phyloP scores from a whole-genome alignment of 2,113 vertebrate species.

The Grammomys dolichurus region DNA sequence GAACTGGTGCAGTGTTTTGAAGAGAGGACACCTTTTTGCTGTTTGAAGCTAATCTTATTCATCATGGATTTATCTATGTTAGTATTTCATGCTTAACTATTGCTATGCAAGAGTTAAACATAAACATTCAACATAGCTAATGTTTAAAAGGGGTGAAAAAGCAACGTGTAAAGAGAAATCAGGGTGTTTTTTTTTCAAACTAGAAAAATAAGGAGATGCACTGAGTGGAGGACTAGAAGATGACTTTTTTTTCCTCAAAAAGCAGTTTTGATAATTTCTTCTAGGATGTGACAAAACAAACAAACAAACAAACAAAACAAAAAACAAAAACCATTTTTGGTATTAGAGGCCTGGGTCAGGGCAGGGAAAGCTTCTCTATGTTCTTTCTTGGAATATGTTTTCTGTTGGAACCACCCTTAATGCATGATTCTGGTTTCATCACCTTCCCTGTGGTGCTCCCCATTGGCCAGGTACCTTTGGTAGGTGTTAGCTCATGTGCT shows the following conservation, averaged over 20 bases:
- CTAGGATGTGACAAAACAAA: not conserved
- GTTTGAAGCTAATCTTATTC: not conserved
- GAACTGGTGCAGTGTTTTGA: not conserved
- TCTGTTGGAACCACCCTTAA: not conserved
- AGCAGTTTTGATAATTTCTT: slow-evolving; percentile 10
- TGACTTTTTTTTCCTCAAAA: not conserved
- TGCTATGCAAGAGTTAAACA: not conserved
- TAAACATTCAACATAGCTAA: not conserved
- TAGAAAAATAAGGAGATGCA: not conserved
- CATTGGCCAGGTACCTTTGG: not conserved
- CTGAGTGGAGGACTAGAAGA: not conserved
- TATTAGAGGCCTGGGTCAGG: not conserved
- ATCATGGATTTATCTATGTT: not conserved
- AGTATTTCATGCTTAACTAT: not conserved
- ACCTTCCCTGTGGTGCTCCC: not conserved
- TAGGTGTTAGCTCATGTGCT: not conserved
- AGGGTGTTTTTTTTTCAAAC: not conserved
- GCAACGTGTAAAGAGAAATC: not conserved
- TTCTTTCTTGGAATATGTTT: not conserved
- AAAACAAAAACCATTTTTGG: not conserved
- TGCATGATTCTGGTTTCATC: fast-evolving
- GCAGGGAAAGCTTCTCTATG: not conserved
- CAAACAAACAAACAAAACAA: no score
- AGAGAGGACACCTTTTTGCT: not conserved
- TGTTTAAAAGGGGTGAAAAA: not conserved